These are phyloP conservation scores for Cerastis leucographa DNA, from an alignment of 2,888 invertebrate species.

Conservation along the genomic window DNA sequence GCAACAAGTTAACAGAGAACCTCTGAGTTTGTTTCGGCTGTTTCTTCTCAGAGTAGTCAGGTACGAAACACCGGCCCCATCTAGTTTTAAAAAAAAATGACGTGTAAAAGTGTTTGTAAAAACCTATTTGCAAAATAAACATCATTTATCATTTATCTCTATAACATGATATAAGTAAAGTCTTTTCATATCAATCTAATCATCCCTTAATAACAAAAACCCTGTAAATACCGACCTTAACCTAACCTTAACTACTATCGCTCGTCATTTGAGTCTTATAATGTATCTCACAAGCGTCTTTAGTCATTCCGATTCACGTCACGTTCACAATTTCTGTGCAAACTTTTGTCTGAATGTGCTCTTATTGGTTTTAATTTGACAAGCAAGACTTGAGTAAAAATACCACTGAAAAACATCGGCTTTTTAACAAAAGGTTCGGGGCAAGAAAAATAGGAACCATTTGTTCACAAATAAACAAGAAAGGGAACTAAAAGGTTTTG, in stretches of 20 bases:
- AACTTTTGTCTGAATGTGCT: constrained; percentile 42
- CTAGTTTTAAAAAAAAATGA: too few species aligned
- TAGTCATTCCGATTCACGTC: constrained; percentile 24
- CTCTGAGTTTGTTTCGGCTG: too few species aligned
- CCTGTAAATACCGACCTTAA: background rate
- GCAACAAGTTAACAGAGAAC: too few species aligned
- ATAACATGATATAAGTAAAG: too few species aligned
- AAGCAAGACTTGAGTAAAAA: constrained; percentile 31
- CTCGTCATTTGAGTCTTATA: constrained; percentile 8
- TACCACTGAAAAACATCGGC: constrained; percentile 5
- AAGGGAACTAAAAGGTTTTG: background rate
- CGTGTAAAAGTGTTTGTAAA: too few species aligned
- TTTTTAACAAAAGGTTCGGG: background rate
- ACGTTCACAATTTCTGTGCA: constrained; percentile 55
- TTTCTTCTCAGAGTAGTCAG: too few species aligned
- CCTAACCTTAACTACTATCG: background rate
- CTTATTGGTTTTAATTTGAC: constrained; percentile 36
- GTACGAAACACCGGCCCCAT: too few species aligned
- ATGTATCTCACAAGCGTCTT: constrained; percentile 4
- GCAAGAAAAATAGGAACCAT: background rate
- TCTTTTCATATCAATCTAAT: background rate
- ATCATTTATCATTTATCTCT: too few species aligned
- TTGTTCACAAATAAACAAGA: constrained; percentile 18
- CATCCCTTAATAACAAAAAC: background rate
- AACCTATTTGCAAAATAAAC: too few species aligned